Base-by-base conservation (phyloP, 2,113 vertebrate species). In the Scortum barcoo region DNA sequence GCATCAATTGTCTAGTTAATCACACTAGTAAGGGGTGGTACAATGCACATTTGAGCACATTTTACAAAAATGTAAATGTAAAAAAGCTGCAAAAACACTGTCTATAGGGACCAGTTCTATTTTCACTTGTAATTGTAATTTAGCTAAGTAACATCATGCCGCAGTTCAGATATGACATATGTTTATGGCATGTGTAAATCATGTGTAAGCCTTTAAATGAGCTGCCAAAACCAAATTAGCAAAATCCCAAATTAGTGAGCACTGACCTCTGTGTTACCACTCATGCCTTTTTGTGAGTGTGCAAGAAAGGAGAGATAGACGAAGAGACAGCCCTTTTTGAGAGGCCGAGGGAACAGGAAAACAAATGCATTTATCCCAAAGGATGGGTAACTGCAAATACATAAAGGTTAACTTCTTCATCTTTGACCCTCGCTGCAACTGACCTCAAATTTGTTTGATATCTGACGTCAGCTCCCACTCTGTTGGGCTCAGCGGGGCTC, bases 241-340 rank as follows among this genome's bases (percentile, higher is more conserved):
- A n/a, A n/a, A n/a, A n/a, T n/a, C 11, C 53, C 48, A 80, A 80
- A 87, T 77, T 44, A 80, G 13, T 4, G 54, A 30, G 67, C 50
- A 24, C 0, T 80, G 50, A 80, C 67, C 66, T 83, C 72, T 14
- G 72, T 42, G 53, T 58, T 54, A n/a, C 4, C 17, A 12, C 7
- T 40, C 30, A 51, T 36, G 12, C 60, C 53, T 61, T 56, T 72
- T 53, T 36, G 82, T 74, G 48, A 70, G 48, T 44, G 22, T 42
- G 42, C 24, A 61, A 68, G 20, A 57, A 44, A 33, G 50, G 20
- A 62, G 2, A 46, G 16, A 20, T 30, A 17, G 24, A 72, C 3
- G 3, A 28, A 74, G 17, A 78, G 16, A 36, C 38, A 13, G 48
- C 22, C n/a, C 48, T 66, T 56, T 48, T 4, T 22, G 19, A 14